These are phyloP conservation scores for Gonatopus flavifemur DNA, from an alignment of 1,140 invertebrate species.

Conservation along the genomic window DNA sequence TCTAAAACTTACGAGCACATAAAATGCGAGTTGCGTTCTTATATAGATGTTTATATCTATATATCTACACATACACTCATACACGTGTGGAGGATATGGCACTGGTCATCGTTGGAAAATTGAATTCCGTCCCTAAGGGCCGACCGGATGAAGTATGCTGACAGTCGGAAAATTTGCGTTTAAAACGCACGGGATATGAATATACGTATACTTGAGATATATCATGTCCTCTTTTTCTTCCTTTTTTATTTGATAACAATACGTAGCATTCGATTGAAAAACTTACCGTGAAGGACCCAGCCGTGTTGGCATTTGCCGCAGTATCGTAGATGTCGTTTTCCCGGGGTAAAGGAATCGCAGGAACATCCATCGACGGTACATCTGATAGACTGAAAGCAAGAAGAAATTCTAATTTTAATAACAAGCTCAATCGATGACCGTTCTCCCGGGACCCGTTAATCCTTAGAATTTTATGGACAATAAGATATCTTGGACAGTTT, in stretches of 20 bases:
- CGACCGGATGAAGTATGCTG: slow-evolving; percentile 49
- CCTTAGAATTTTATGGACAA: background rate
- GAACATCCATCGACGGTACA: slow-evolving; percentile 72
- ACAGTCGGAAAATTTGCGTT: slow-evolving; percentile 47
- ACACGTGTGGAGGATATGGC: slow-evolving; percentile 32
- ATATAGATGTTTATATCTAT: slow-evolving; percentile 20
- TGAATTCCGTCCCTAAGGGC: slow-evolving; percentile 57
- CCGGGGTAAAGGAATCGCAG: slow-evolving; percentile 76
- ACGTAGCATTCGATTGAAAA: too few relatives aligned
- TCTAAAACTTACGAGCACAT: slow-evolving; percentile 53
- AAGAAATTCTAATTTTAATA: background rate
- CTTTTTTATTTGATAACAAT: background rate
- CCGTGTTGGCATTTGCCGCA: slow-evolving; percentile 77
- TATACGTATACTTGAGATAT: too few relatives aligned
- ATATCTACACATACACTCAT: slow-evolving; percentile 13
- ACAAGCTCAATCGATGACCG: background rate
- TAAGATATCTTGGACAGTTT: slow-evolving; percentile 20
- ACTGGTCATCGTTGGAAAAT: slow-evolving; percentile 57
- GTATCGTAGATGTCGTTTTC: slow-evolving; percentile 68
- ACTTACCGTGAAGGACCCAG: slow-evolving; percentile 79
- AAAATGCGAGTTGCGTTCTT: slow-evolving; percentile 48
- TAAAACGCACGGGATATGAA: slow-evolving; percentile 22
- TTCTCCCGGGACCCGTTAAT: background rate
- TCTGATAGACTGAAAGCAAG: slow-evolving; percentile 65
- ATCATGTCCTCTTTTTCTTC: background rate